Base-by-base conservation (phyloP, 2,888 invertebrate genomes). In the Cacoxenus indagator region DNA sequence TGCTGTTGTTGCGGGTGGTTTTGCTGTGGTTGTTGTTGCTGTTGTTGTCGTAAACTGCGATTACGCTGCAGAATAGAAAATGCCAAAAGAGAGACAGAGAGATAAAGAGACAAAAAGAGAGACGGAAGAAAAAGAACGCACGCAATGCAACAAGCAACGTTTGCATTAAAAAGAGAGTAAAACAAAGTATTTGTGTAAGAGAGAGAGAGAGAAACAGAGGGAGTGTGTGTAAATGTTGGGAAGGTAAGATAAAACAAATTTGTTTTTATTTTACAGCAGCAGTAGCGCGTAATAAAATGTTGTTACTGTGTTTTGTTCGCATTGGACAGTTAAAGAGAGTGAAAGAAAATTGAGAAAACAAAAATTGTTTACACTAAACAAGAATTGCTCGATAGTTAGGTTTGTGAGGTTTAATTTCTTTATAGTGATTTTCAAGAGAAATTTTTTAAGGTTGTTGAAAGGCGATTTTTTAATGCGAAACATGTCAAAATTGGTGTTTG, bases 111-210 rank as follows among this genome's bases (percentile, higher is more conserved):
- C 22, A 54, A 17, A 29, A n/a, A 66, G 67, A 70, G 65, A 70
- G 67, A 73, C 48, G 17, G 61, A 65, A 27, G n/a, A 68, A 68
- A 67, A 59, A 64, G 67, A 66, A 73, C 66, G 65, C 59, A 51
- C 68, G 70, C 75, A 76, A 69, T 77, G 75, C 75, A 76, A 43
- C 70, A 31, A 27, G 48, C 65, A 48, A 27, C 26, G 43, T 26
- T 55, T 55, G 24, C 55, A 55, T 26, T 46, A n/a, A n/a, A n/a
- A 43, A 43, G 8, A 43, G 14, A 43, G 8, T 43, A 37, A 37
- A 37, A 11, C 37, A 14, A 37, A 37, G n/a, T n/a, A n/a, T n/a
- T n/a, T 48, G 22, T 17, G 26, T 37, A 22, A 27, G n/a, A 5
- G 31, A n/a, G n/a, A 29, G 27, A 59, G 31, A 59, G 14, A 29